phyloP scores from a whole-genome alignment of 2,797 vertebrate species.

The Lepilemur ruficaudatus region DNA sequence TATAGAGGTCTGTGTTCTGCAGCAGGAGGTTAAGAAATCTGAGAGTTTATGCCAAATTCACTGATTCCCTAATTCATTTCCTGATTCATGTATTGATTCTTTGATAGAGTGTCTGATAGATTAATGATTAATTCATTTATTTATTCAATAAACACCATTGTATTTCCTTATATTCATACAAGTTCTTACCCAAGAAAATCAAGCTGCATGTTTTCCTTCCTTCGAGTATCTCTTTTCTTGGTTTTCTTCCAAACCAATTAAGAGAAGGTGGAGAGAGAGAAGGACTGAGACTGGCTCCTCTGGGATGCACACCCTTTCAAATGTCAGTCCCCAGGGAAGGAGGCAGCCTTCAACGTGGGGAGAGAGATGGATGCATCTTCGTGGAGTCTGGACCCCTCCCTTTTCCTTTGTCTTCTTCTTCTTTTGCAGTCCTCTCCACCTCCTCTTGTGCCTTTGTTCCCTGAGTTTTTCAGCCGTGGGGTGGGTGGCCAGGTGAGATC shows the following conservation, averaged over 20 bases:
- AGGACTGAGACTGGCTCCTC: neutral
- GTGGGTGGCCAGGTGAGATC: neutral
- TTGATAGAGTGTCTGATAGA: slow-evolving; percentile 52
- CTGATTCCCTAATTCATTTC: slow-evolving; percentile 38
- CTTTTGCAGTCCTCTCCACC: neutral
- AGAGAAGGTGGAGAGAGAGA: slow-evolving; percentile 1
- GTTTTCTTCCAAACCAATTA: slow-evolving; percentile 66
- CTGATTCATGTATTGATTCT: slow-evolving; percentile 48
- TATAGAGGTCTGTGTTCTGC: slow-evolving; percentile 2
- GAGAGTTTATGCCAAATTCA: slow-evolving; percentile 35
- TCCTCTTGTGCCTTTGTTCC: neutral
- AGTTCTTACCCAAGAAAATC: slow-evolving; percentile 60
- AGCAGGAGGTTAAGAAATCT: slow-evolving; percentile 50
- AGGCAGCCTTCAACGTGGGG: neutral
- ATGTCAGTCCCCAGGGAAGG: neutral
- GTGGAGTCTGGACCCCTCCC: neutral
- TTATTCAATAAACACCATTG: slow-evolving; percentile 56
- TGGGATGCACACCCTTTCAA: neutral
- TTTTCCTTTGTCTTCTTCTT: neutral
- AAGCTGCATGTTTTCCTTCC: slow-evolving; percentile 39
- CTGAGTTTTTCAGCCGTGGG: neutral
- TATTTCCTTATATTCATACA: slow-evolving; percentile 39
- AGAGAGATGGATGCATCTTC: neutral
- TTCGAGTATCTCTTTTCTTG: slow-evolving; percentile 58
- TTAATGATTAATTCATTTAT: slow-evolving; percentile 68